phyloP scores from a whole-genome alignment of 2,888 invertebrate species.

The Plagodis pulveraria region DNA sequence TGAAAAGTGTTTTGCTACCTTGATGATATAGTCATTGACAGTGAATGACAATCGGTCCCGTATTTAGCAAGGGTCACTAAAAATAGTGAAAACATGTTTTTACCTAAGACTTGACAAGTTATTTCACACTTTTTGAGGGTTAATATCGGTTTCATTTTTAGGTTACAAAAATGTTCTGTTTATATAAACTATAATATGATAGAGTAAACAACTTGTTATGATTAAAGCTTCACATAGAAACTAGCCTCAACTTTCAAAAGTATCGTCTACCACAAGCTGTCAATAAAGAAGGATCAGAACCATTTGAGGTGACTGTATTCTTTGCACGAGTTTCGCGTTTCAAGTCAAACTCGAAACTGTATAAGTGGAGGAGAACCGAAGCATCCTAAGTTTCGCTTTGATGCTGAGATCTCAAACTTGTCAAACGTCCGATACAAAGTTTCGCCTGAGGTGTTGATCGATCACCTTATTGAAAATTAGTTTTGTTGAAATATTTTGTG shows the following conservation, averaged over 20 bases:
- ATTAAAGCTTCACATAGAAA: constrained; percentile 22
- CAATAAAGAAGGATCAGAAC: constrained; percentile 47
- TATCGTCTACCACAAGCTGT: constrained; percentile 46
- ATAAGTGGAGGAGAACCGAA: constrained; percentile 47
- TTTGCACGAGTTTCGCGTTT: constrained; percentile 62
- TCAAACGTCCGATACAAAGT: constrained; percentile 48
- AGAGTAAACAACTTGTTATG: not conserved
- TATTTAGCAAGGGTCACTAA: too few relatives aligned
- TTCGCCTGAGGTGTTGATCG: constrained; percentile 53
- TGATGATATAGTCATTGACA: too few relatives aligned
- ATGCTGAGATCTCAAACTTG: constrained; percentile 52
- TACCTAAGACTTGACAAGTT: too few relatives aligned
- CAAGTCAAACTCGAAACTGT: constrained; percentile 49
- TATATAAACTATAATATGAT: too few relatives aligned
- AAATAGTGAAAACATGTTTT: too few relatives aligned
- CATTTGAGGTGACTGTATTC: constrained; percentile 54
- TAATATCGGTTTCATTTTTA: too few relatives aligned
- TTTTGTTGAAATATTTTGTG: constrained; percentile 29
- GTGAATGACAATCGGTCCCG: too few relatives aligned
- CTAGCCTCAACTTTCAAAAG: constrained; percentile 38
- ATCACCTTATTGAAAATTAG: constrained; percentile 49
- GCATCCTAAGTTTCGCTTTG: constrained; percentile 53
- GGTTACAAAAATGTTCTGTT: too few relatives aligned
- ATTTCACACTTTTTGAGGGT: too few relatives aligned
- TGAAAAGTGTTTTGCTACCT: too few relatives aligned